phyloP scores from a whole-genome alignment of 2,888 invertebrate species.

The Aleiodes testaceus region DNA sequence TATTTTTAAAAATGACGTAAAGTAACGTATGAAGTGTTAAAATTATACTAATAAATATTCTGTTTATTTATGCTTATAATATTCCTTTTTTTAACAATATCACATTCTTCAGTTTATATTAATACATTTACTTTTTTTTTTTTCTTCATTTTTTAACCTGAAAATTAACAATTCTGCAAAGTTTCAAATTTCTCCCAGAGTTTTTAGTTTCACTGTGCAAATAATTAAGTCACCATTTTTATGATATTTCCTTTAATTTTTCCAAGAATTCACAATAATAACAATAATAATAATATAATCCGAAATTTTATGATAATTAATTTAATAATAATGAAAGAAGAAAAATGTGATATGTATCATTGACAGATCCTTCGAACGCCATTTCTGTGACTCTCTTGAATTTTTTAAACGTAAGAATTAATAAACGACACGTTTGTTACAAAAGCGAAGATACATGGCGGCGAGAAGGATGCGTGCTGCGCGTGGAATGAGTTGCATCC shows the following conservation, averaged over 20 bases:
- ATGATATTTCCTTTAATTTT: not conserved
- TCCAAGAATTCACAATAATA: no score
- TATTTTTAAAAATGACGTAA: not conserved
- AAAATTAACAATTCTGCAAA: not conserved
- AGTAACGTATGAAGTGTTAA: not conserved
- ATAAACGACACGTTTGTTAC: not conserved
- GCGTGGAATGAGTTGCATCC: not conserved
- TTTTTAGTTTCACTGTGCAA: constrained; percentile 14
- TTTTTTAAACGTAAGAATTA: no score
- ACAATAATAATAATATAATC: no score
- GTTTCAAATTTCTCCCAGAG: constrained; percentile 14
- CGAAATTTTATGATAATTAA: no score
- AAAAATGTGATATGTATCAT: no score
- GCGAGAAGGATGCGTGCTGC: not conserved
- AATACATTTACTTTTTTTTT: not conserved
- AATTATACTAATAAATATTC: constrained; percentile 14
- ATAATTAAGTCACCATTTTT: constrained; percentile 19
- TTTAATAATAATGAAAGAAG: no score
- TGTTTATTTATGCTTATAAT: not conserved
- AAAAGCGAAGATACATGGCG: not conserved
- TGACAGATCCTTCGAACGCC: no score
- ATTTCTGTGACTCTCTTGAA: no score
- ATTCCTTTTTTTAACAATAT: not conserved
- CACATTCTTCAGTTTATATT: constrained; percentile 11
- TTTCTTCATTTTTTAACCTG: no score